Evolutionary conservation across 2,113 vertebrate species (phyloP).

Genomic region (Carassius carassius): DNA sequence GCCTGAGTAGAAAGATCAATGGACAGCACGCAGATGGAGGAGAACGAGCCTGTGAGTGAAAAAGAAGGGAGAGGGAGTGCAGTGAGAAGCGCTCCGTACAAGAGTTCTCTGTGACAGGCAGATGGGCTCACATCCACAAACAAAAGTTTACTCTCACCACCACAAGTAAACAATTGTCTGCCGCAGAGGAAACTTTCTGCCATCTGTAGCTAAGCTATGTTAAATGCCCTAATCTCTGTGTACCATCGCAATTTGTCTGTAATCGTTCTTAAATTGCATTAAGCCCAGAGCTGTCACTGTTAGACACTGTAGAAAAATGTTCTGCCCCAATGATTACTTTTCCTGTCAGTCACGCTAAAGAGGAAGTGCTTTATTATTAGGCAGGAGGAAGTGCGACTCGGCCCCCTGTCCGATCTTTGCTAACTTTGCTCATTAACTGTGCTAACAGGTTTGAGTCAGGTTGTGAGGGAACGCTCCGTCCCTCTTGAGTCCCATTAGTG

Average conservation of each 20-base stretch:
- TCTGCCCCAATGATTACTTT: constrained; percentile 85
- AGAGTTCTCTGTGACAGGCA: constrained; percentile 67
- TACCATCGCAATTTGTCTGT: constrained; percentile 43
- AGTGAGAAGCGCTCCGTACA: constrained; percentile 6
- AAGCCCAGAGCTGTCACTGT: constrained; percentile 75
- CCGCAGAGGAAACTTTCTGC: constrained; percentile 63
- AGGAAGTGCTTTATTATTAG: constrained; percentile 79
- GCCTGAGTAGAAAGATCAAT: constrained; percentile 80
- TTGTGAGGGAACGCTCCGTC: constrained; percentile 71
- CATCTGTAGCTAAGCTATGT: constrained; percentile 44
- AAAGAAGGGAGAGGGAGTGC: constrained; percentile 17
- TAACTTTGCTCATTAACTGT: constrained; percentile 83
- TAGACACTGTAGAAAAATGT: constrained; percentile 77
- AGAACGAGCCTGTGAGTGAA: constrained; percentile 61
- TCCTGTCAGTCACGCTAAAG: constrained; percentile 78
- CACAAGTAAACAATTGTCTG: constrained; percentile 64
- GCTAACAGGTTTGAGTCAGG: constrained; percentile 75
- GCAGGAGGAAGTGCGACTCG: constrained; percentile 78
- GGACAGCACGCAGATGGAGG: constrained; percentile 80
- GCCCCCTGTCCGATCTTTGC: constrained; percentile 77
- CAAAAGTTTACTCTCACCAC: constrained; percentile 61
- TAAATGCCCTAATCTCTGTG: constrained; percentile 46
- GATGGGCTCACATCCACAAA: constrained; percentile 71
- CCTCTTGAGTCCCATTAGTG: constrained; percentile 78
- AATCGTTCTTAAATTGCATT: constrained; percentile 65